phyloP scores from a whole-genome alignment of 2,888 invertebrate genomes.

The Troilus luridus region DNA sequence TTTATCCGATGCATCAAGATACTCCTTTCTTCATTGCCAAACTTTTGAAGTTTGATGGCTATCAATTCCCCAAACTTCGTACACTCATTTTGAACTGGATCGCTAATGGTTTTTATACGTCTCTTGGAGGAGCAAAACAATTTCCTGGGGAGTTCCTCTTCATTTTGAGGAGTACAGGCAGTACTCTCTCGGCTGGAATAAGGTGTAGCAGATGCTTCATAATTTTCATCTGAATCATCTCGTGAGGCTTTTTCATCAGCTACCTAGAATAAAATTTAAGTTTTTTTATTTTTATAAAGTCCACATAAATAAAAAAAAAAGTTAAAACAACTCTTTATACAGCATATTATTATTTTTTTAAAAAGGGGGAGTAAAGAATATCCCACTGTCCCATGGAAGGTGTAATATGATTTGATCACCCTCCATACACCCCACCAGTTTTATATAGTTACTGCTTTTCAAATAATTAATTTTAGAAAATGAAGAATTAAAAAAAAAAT shows the following conservation, averaged over 20 bases:
- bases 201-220: not conserved
- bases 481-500: too few relatives aligned
- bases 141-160: not conserved
- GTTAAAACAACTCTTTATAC: too few relatives aligned
- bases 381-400: too few relatives aligned
- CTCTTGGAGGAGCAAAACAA: not conserved
- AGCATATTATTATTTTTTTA: too few relatives aligned
- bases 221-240: not conserved
- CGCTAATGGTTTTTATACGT: not conserved
- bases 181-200: not conserved
- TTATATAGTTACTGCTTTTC: too few relatives aligned
- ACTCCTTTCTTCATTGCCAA: not conserved
- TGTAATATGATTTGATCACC: too few relatives aligned
- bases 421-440: too few relatives aligned
- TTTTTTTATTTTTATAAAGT: too few relatives aligned
- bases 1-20: slow-evolving; percentile 22
- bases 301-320: not conserved
- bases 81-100: not conserved
- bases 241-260: not conserved
- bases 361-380: too few relatives aligned
- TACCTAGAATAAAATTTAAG: not conserved
- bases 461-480: too few relatives aligned
- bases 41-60: not conserved
- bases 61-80: not conserved
- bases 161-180: not conserved